Base-by-base conservation (phyloP, 1,140 invertebrate genomes). In the Augochlora pura region DNA sequence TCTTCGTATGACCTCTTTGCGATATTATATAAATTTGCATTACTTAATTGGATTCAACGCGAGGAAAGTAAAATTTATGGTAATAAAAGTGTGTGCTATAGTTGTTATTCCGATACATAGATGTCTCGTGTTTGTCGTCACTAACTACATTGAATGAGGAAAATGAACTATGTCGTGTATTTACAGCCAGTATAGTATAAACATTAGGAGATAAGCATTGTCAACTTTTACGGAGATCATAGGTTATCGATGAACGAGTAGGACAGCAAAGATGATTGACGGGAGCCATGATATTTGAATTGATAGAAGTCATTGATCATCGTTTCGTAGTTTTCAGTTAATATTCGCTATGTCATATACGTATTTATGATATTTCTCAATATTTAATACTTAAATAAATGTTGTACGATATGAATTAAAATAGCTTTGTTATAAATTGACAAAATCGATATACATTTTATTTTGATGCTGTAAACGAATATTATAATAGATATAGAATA, bases 101-200 rank as follows among this genome's bases (percentile, higher is more conserved):
- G 18, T 57, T n/a, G n/a, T 57, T 57, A 57, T 57, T 7, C 9
- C 21, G 52, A 8, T n/a, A n/a, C 67, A 62, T 85, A 84, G 77
- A 42, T 80, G 70, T 73, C 54, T 54, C 54, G 23, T 84, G 82
- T 69, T 83, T 84, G 82, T 63, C 70, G 63, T 85, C 52, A 84
- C 83, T 85, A 85, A 85, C 77, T 71, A 63, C 66, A 74, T 49
- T 80, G 54, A 72, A 68, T 16, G 49, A 76, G 14, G 16, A 27
- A 49, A 14, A 49, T 3, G 6, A 42, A 16, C 23, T 27, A 23
- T 14, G 39, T 54, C 60, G 72, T 80, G 60, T n/a, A 62, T 74
- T 80, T 76, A 62, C 21, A 66, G 77, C 52, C 62, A 68, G 67
- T 83, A 76, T 72, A 69, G 32, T 60, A 32, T 25, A 49, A 75